A percentile compares a stretch with the other conserved stretches of the same genome.
These are phyloP conservation scores for Amphimedon queenslandica DNA, from an alignment of 37 sponge, comb jelly and placozoan genomes.

Conservation along the genomic window DNA sequence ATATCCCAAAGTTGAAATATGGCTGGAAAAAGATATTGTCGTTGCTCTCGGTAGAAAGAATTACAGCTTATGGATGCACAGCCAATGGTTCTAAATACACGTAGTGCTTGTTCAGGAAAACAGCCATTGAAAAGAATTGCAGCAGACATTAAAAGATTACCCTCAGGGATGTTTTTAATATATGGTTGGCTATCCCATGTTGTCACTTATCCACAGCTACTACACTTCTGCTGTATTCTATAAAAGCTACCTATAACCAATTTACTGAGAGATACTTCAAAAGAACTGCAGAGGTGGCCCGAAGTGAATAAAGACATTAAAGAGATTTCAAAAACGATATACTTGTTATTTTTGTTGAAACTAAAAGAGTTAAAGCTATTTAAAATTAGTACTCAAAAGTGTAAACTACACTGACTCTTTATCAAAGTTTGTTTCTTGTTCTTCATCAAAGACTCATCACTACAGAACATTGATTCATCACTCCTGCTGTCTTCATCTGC, in stretches of 20 bases:
- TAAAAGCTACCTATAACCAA: conserved; percentile 7
- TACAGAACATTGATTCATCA: no score
- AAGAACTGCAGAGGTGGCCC: neutral
- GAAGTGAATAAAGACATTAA: neutral
- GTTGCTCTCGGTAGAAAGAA: neutral
- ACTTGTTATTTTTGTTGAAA: no score
- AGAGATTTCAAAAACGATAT: conserved; percentile 3
- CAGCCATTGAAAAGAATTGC: conserved; percentile 22
- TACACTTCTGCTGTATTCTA: neutral
- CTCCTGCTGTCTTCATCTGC: no score
- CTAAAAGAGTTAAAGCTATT: no score
- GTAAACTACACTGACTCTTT: no score
- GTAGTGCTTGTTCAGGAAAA: neutral
- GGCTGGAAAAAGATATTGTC: neutral
- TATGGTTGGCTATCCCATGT: conserved; percentile 37
- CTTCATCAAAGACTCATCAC: no score
- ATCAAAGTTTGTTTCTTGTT: no score
- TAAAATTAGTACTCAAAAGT: no score
- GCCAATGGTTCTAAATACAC: neutral
- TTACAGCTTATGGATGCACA: neutral
- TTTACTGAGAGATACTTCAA: neutral
- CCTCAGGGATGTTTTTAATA: conserved; percentile 21
- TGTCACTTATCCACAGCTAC: conserved; percentile 1
- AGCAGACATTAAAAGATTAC: conserved; percentile 32
- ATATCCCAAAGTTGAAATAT: neutral